Evolutionary conservation across 2,797 vertebrate species (phyloP).

Genomic region (Sus cebifrons): DNA sequence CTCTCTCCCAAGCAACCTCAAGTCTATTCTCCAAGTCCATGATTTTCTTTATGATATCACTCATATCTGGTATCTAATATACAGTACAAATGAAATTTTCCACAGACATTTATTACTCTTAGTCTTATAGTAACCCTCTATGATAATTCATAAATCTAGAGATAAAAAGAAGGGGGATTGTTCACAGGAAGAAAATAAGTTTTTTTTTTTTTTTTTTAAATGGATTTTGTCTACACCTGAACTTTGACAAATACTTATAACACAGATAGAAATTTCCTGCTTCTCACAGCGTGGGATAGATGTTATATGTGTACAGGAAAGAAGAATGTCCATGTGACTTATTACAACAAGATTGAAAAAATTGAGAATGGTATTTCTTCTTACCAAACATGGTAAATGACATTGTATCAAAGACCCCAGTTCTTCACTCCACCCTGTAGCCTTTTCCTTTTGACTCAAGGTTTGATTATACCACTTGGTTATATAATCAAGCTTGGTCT

Average conservation of each 20-base stretch:
- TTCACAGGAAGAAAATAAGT: background rate
- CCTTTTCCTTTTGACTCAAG: background rate
- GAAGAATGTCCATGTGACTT: background rate
- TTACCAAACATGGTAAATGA: background rate
- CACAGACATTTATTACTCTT: background rate
- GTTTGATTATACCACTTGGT: background rate
- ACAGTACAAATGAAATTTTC: too few species aligned
- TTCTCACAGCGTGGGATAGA: background rate
- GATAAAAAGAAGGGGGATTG: background rate
- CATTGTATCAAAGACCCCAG: background rate
- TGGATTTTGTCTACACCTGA: background rate
- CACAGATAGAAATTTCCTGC: background rate
- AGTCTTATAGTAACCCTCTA: background rate
- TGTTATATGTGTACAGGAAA: background rate
- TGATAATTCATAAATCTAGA: background rate
- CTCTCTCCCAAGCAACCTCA: too few species aligned
- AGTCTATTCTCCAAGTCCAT: too few species aligned
- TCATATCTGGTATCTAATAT: too few species aligned
- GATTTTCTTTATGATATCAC: too few species aligned
- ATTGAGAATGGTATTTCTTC: background rate
- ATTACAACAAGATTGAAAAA: background rate
- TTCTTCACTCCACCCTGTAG: background rate
- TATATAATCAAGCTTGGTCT: background rate
- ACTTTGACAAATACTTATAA: slow-evolving; percentile 26
- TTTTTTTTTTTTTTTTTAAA: background rate